Evolutionary conservation across 2,888 invertebrate genomes (phyloP), one percentile per base, ranked within the genome.

Genomic region (Tipula helvola): DNA sequence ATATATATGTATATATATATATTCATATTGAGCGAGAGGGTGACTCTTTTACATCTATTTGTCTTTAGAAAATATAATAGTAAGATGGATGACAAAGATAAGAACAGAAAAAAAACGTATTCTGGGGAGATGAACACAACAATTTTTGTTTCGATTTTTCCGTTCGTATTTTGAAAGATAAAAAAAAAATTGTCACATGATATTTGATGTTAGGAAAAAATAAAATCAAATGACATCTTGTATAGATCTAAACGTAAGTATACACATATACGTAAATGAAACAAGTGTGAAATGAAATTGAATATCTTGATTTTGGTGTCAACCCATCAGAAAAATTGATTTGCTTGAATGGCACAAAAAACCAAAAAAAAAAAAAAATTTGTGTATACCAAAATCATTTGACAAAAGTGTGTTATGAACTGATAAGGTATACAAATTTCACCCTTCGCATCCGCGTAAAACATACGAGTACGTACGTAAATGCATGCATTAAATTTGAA

Each of bases 221-320:
- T 16, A 71, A 71, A 71, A n/a, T 71, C 71, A 28, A 71, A 71
- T 71, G 71, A 71, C 71, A 71, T 71, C 71, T 71, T 71, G 8
- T 52, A 8, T 8, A 44, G 10, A 44, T 10, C 0, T 57, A 57
- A 52, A 52, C 57, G 18, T 57, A 57, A 18, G 47, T n/a, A n/a
- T 12, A 12, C 3, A n/a, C 16, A 16, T 57, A 16, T 57, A 57
- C 52, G 52, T 57, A 71, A 71, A 71, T 71, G 71, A 71, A 71
- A 28, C 71, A 71, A 71, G 71, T 71, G 71, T 71, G 71, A 71
- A 71, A 71, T 71, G 71, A 71, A 71, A 71, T 71, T 71, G 71
- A 71, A 71, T 71, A 71, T 71, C 71, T 71, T 71, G 71, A 71
- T 71, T 71, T 71, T 71, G 71, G 71, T 71, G 71, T 71, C 71